Base-by-base conservation (phyloP, 2,888 invertebrate genomes). In the Carcina quercana region DNA sequence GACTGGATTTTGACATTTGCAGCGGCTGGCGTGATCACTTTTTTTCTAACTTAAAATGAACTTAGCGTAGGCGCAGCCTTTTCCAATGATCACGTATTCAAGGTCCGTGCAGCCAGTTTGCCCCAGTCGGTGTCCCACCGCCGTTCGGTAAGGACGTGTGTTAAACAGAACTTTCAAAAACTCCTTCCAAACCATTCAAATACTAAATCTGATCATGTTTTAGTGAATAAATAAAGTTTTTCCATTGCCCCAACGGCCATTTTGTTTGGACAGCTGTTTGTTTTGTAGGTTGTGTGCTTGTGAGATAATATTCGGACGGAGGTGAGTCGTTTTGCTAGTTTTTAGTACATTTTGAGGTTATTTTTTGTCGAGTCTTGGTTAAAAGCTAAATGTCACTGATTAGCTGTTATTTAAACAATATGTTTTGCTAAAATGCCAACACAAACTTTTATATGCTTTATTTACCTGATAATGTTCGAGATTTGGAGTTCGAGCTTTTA, bases 31-130 rank as follows among this genome's bases (percentile, higher is more conserved):
- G n/a, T n/a, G n/a, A n/a, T n/a, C n/a, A n/a, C n/a, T n/a, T n/a
- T n/a, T n/a, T n/a, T n/a, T n/a, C n/a, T n/a, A n/a, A n/a, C n/a
- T n/a, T n/a, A n/a, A n/a, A n/a, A n/a, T n/a, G n/a, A n/a, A n/a
- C n/a, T n/a, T n/a, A n/a, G 60, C 58, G 58, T 67, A 45, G 7
- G 54, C 66, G 59, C 63, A 57, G 44, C 72, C 50, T 66, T n/a
- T 49, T 62, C 38, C 35, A 45, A 35, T 43, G 43, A 50, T 46
- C 45, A 51, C 35, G 49, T 37, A 55, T 55, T 53, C 55, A 55
- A 59, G 48, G 43, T 43, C 28, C 42, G 36, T 36, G 53, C 31
- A 20, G 25, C 30, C 50, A 43, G 40, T 43, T n/a, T n/a, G n/a
- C n/a, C n/a, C 58, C 59, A 67, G 69, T 61, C 49, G 47, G 40